Conservation (phyloP, 1,140 invertebrate species). For the Eubasilissa regina region DNA sequence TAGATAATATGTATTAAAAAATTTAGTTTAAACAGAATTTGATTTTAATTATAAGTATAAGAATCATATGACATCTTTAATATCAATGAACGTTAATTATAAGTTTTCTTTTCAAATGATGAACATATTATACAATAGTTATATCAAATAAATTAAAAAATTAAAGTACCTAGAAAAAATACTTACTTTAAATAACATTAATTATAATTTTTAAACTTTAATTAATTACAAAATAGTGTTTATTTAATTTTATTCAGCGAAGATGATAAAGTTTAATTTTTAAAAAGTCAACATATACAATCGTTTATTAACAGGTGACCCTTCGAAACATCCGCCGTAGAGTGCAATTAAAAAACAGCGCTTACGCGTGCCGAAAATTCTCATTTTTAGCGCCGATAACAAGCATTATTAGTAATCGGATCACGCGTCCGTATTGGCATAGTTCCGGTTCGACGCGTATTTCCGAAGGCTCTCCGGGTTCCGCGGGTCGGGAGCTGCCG, state of each 20-base stretch:
- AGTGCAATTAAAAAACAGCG: slow-evolving; percentile 40
- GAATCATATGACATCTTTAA: too few species aligned
- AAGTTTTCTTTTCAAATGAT: too few species aligned
- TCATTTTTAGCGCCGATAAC: slow-evolving; percentile 37
- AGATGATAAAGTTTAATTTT: background rate
- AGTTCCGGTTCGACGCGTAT: slow-evolving; percentile 21
- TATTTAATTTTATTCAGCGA: slow-evolving; percentile 3
- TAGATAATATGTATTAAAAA: too few species aligned
- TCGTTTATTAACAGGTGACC: slow-evolving; percentile 20
- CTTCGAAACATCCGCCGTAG: background rate
- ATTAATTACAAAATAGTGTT: background rate
- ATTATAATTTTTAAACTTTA: background rate
- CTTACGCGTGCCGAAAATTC: slow-evolving; percentile 23
- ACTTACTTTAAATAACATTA: slow-evolving; percentile 6
- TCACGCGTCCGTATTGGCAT: slow-evolving; percentile 44
- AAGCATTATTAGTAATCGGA: slow-evolving; percentile 40
- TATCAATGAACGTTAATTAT: too few species aligned
- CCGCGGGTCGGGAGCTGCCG: slow-evolving; percentile 18
- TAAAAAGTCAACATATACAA: slow-evolving; percentile 11
- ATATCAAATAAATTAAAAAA: too few species aligned
- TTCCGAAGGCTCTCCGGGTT: slow-evolving; percentile 10
- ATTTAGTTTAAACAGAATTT: too few species aligned
- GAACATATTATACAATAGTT: too few species aligned
- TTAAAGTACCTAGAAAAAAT: background rate
- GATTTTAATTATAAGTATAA: too few species aligned